Evolutionary conservation across 2,797 vertebrate species (phyloP), one percentile per base, ranked within the genome.

Genomic region (Furcifer pardalis): DNA sequence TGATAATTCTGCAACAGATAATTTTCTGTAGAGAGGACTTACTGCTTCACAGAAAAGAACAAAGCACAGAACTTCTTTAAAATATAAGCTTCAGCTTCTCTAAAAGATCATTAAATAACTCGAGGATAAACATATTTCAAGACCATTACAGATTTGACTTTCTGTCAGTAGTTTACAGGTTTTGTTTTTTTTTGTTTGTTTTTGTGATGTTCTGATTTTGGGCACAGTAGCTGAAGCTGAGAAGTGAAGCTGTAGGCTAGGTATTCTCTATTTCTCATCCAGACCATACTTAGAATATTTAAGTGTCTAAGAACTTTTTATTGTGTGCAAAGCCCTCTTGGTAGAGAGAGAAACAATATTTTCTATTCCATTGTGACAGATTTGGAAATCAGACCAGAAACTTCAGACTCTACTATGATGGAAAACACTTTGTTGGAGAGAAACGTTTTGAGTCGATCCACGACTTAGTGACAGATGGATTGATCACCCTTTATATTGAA

Each of bases 391-490:
- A 98, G 92, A 98, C 98, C 56, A 98, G 97, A 96, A 99, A 99
- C 96, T 99, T 99, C 95, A 98, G 98, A 84, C 98, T 99, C 85
- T 99, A 99, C 96, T 98, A 99, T 89, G 99, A 99, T 91, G 99
- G 99, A 92, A 99, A 99, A 91, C 99, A 99, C 95, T 99, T 99
- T 96, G 99, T 99, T 65, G 99, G 98, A 93, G 97, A 98, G 95
- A 98, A 98, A 94, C 96, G 97, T 86, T 98, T 98, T 92, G 97
- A 98, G 95, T 98, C 97, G 87, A 97, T 98, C 95, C 97, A 98
- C 92, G 97, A 98, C 96, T 96, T 98, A 95, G 97, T 97, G 94
- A 98, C 97, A 89, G 97, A 98, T 95, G 97, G 97, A 95, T 96
- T 98, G 96, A 98, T 98, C 95, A 98, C 97, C 89, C 96, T 97